A percentile compares a stretch with the other conserved stretches of the same genome.
These are phyloP conservation scores for Morone chrysops DNA, from an alignment of 2,113 vertebrate species.

Conservation along the genomic window DNA sequence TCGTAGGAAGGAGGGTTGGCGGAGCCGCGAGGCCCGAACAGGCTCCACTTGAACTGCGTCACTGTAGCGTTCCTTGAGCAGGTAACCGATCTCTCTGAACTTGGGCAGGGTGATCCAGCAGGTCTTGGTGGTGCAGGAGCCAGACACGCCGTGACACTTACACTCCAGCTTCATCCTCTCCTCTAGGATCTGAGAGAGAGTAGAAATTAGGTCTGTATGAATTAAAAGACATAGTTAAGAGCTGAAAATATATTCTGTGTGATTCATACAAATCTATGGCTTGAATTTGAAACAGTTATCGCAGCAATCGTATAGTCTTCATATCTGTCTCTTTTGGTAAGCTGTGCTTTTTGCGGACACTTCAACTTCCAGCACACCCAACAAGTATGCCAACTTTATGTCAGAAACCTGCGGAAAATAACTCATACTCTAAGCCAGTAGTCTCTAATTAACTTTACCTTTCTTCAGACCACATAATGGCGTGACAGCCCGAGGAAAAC, in stretches of 20 bases:
- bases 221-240: neutral
- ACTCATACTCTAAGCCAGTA: conserved; percentile 67
- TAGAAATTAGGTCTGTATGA: conserved; percentile 11
- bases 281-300: conserved; percentile 22
- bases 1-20: conserved; percentile 96
- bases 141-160: conserved; percentile 97
- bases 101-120: conserved; percentile 98
- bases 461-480: conserved; percentile 80
- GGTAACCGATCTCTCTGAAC: conserved; percentile 96
- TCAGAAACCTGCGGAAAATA: conserved; percentile 77
- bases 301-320: conserved; percentile 2
- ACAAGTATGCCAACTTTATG: conserved; percentile 75
- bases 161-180: conserved; percentile 98
- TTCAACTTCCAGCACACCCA: conserved; percentile 55
- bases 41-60: conserved; percentile 94
- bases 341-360: conserved; percentile 47
- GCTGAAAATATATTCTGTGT: neutral
- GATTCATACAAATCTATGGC: neutral
- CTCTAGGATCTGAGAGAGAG: conserved; percentile 88
- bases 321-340: conserved; percentile 27
- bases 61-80: conserved; percentile 96
- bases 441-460: conserved; percentile 84
- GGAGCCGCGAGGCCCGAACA: conserved; percentile 93
- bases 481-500: conserved; percentile 68
- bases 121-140: conserved; percentile 98